These are phyloP conservation scores for Nesogale talazaci DNA, from an alignment of 2,113 vertebrate genomes.

Conservation along the genomic window DNA sequence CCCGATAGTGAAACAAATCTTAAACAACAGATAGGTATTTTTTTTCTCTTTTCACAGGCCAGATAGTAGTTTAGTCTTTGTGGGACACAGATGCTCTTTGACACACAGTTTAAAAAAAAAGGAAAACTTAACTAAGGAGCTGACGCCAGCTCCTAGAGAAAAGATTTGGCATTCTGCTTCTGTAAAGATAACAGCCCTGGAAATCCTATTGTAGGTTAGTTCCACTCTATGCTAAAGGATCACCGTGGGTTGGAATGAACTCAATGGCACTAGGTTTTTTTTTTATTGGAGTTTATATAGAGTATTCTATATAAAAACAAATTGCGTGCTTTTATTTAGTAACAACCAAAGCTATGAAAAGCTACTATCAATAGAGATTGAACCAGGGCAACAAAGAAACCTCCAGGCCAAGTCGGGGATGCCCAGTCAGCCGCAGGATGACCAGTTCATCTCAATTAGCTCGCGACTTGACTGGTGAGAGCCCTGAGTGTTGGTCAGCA, in stretches of 20 bases:
- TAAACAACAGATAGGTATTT: background rate
- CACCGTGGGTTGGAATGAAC: background rate
- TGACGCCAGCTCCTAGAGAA: background rate
- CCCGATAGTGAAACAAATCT: conserved; percentile 29
- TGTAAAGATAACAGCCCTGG: background rate
- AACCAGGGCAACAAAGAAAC: background rate
- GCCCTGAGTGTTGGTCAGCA: background rate
- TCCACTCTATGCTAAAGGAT: background rate
- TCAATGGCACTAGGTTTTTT: background rate
- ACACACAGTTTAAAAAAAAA: background rate
- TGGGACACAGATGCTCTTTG: conserved; percentile 7
- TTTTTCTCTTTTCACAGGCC: background rate
- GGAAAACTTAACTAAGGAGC: background rate
- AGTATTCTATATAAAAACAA: background rate
- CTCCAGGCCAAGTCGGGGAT: background rate
- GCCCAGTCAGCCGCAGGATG: background rate
- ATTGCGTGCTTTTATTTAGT: conserved; percentile 10
- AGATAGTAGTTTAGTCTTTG: conserved; percentile 23
- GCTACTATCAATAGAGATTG: background rate
- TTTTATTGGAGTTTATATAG: background rate
- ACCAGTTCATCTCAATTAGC: background rate
- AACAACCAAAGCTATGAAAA: background rate
- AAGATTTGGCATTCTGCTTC: background rate
- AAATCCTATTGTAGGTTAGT: background rate
- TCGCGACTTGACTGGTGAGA: background rate